phyloP scores from a whole-genome alignment of 2,888 invertebrate genomes.

The Andrena fulva region DNA sequence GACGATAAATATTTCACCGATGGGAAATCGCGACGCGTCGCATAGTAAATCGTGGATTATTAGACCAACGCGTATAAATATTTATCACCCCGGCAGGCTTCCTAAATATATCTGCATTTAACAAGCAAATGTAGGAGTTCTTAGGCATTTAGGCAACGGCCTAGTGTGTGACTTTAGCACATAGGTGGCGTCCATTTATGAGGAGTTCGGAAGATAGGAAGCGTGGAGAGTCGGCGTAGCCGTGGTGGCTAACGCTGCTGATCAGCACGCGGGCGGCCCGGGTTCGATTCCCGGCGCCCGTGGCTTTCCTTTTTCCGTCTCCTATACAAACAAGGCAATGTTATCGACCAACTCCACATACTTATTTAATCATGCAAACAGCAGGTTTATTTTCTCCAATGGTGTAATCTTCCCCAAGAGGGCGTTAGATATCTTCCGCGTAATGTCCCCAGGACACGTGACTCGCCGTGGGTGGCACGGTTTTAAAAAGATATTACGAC shows the following conservation, averaged over 20 bases:
- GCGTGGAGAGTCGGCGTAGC: too few species aligned
- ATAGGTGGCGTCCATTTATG: too few species aligned
- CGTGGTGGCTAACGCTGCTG: too few species aligned
- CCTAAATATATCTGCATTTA: neutral
- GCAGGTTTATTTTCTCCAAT: neutral
- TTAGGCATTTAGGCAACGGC: too few species aligned
- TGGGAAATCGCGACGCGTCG: too few species aligned
- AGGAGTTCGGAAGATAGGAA: too few species aligned
- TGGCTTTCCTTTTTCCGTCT: too few species aligned
- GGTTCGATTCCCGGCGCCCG: too few species aligned
- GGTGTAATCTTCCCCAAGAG: conserved; percentile 9
- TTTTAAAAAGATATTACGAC: conserved; percentile 53
- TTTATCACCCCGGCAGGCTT: neutral
- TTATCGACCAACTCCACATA: conserved; percentile 6
- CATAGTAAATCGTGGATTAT: neutral
- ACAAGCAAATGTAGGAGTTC: neutral
- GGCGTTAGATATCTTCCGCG: conserved; percentile 9
- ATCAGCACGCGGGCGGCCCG: too few species aligned
- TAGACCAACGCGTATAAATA: neutral
- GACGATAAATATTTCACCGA: too few species aligned
- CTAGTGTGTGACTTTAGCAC: too few species aligned
- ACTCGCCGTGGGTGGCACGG: conserved; percentile 13
- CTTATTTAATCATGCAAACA: conserved; percentile 25
- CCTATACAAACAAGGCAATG: neutral
- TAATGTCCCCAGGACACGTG: conserved; percentile 7